Percentiles rank a stretch among this genome's conserved stretches.
Conservation (phyloP, 2,113 vertebrate genomes). For the Elgaria multicarinata region DNA sequence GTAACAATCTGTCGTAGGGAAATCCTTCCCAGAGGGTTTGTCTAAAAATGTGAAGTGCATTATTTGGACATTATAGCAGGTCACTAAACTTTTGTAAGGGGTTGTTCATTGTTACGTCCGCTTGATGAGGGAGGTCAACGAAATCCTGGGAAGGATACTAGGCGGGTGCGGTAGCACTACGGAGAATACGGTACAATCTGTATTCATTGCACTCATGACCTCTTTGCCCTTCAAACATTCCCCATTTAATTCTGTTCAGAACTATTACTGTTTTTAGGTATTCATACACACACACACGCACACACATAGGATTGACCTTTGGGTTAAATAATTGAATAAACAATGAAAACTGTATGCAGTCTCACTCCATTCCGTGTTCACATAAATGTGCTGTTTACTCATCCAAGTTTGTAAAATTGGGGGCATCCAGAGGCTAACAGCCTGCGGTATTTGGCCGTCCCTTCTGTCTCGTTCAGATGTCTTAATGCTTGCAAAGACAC, state of each 20-base stretch:
- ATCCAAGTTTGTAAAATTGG: rapidly evolving
- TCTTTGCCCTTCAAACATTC: not conserved
- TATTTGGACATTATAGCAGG: not conserved
- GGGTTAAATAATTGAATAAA: not conserved
- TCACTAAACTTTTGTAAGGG: not conserved
- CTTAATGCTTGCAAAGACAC: constrained; percentile 24
- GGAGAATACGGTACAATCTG: not conserved
- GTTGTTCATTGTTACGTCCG: constrained; percentile 14
- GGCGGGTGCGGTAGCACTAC: not conserved
- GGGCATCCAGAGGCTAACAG: not conserved
- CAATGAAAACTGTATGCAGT: not conserved
- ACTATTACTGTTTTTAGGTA: constrained; percentile 38
- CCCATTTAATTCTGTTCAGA: not conserved
- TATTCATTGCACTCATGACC: constrained; percentile 8
- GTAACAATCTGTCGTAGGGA: constrained; percentile 25
- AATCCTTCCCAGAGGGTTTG: constrained; percentile 49
- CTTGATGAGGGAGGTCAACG: constrained; percentile 19
- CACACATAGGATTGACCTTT: constrained; percentile 11
- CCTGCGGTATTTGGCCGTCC: not conserved
- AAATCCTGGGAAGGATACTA: constrained; percentile 18
- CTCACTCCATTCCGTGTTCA: not conserved
- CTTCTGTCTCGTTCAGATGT: constrained; percentile 17
- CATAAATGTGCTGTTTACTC: not conserved
- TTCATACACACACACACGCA: not conserved
- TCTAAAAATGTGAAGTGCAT: constrained; percentile 42